These are phyloP conservation scores for Eulithis prunata DNA, from an alignment of 2,888 invertebrate genomes.

Conservation along the genomic window DNA sequence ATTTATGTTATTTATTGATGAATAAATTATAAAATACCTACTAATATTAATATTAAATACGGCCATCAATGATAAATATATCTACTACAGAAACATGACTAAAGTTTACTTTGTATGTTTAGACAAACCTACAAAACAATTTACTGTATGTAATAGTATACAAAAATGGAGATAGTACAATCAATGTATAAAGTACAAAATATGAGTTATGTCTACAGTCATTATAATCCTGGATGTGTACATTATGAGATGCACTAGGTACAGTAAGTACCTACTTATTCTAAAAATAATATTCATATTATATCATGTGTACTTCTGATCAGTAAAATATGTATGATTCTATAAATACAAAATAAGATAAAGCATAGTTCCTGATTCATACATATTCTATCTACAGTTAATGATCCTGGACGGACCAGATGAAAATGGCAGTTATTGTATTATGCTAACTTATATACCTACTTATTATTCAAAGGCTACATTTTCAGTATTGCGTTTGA, in stretches of 20 bases:
- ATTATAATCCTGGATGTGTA: too few relatives aligned
- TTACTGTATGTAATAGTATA: background rate
- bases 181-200: too few relatives aligned
- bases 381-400: too few relatives aligned
- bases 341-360: too few relatives aligned
- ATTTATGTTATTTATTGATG: background rate
- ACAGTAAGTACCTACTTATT: background rate
- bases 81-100: background rate
- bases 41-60: background rate
- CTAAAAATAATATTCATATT: background rate
- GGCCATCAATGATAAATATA: background rate
- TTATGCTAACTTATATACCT: background rate
- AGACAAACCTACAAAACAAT: background rate
- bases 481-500: background rate
- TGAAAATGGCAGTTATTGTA: background rate
- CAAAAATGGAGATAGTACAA: background rate
- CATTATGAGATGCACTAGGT: background rate
- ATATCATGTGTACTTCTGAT: too few relatives aligned
- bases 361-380: too few relatives aligned
- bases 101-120: background rate
- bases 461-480: background rate
- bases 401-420: background rate
- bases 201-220: too few relatives aligned
- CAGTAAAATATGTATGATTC: too few relatives aligned
- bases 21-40: conserved; percentile 7